phyloP scores from a whole-genome alignment of 2,888 invertebrate genomes.

The Epirrhoe alternata region DNA sequence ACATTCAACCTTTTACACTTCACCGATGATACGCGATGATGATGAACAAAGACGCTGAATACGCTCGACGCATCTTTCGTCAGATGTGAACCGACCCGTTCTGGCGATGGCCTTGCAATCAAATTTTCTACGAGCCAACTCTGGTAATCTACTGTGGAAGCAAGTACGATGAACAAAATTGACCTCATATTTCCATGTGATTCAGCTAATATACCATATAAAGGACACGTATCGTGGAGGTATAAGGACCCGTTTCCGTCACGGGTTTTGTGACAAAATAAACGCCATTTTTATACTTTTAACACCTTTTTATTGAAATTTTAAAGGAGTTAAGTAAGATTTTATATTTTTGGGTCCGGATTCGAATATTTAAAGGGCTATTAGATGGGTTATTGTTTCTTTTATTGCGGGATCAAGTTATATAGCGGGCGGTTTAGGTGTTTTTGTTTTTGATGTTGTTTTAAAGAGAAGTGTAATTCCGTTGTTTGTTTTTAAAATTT shows the following conservation, averaged over 20 bases:
- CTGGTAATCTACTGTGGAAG: too few species aligned
- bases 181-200: too few species aligned
- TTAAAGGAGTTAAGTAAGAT: slow-evolving; percentile 25
- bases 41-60: too few species aligned
- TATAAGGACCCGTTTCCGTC: slow-evolving; percentile 51
- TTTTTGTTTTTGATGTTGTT: slow-evolving; percentile 17
- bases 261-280: slow-evolving; percentile 48
- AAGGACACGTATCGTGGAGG: slow-evolving; percentile 53
- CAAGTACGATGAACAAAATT: too few species aligned
- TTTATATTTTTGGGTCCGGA: slow-evolving; percentile 36
- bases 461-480: too few species aligned
- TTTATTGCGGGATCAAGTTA: slow-evolving; percentile 26
- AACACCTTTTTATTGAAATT: slow-evolving; percentile 33
- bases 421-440: slow-evolving; percentile 11
- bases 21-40: too few species aligned
- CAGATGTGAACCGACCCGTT: too few species aligned
- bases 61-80: too few species aligned
- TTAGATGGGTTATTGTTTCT: slow-evolving; percentile 26
- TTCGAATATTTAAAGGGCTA: slow-evolving; percentile 16
- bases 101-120: too few species aligned
- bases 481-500: too few species aligned
- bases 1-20: too few species aligned
- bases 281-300: slow-evolving; percentile 36
- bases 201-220: slow-evolving; percentile 47
- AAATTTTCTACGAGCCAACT: too few species aligned